These are phyloP conservation scores for Labrus mixtus DNA, from an alignment of 2,113 vertebrate genomes.

Conservation along the genomic window DNA sequence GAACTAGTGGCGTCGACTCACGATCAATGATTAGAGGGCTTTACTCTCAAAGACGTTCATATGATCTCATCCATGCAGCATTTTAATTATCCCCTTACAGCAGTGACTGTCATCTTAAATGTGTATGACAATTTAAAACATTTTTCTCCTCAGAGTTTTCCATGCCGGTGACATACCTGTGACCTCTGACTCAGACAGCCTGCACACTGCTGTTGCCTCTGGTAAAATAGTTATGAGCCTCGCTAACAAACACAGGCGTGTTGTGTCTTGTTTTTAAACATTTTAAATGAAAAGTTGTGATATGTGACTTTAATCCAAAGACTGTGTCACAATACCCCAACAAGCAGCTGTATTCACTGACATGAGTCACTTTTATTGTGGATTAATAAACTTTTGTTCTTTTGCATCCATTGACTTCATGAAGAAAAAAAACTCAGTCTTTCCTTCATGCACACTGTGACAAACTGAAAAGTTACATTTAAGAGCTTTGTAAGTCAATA, in stretches of 20 bases:
- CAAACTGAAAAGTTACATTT: neutral
- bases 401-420: neutral
- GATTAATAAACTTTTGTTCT: neutral
- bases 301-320: neutral
- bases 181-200: neutral
- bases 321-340: neutral
- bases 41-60: no score
- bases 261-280: neutral
- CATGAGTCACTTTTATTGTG: neutral
- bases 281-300: neutral
- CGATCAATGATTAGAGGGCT: no score
- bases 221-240: neutral
- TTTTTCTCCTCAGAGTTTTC: neutral
- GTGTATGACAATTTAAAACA: no score
- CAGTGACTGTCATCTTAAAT: no score
- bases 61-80: no score
- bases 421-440: no score
- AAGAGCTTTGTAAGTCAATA: neutral
- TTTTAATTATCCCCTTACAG: no score
- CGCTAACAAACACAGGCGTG: neutral
- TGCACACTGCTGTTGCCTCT: neutral
- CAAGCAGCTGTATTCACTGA: neutral
- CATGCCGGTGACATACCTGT: neutral
- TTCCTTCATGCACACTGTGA: no score
- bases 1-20: no score